phyloP scores from a whole-genome alignment of 2,888 invertebrate species.

The Ametastegia equiseti region DNA sequence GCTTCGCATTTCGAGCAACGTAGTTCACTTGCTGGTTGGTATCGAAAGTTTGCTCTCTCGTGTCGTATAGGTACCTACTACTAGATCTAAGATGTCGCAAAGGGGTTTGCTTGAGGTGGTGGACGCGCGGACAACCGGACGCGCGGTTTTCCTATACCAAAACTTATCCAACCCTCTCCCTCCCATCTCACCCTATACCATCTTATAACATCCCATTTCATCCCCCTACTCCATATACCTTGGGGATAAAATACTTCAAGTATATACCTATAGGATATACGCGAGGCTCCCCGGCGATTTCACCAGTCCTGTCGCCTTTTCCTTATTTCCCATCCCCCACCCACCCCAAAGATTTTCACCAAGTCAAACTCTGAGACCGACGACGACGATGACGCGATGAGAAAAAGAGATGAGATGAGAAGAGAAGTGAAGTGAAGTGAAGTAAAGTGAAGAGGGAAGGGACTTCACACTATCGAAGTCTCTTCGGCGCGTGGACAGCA shows the following conservation, averaged over 20 bases:
- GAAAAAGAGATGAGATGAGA: not conserved
- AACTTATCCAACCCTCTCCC: too few species aligned
- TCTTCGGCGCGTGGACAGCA: not conserved
- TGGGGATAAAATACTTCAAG: constrained; percentile 22
- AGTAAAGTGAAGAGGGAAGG: not conserved
- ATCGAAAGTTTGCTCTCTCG: not conserved
- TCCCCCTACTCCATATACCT: not conserved
- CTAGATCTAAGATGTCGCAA: too few species aligned
- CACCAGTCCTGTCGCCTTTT: too few species aligned
- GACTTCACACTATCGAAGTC: not conserved
- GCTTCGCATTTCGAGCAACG: not conserved
- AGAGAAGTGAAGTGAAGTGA: too few species aligned
- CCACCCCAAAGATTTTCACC: not conserved
- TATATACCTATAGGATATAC: constrained; percentile 18
- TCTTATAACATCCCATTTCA: too few species aligned
- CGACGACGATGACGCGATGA: too few species aligned
- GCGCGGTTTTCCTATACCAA: constrained; percentile 8
- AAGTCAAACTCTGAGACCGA: constrained; percentile 4
- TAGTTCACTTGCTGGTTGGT: not conserved
- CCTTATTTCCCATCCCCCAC: too few species aligned
- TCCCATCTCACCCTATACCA: too few species aligned
- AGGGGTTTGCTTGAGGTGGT: too few species aligned
- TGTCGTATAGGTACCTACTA: not conserved
- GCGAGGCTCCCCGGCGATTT: constrained; percentile 21
- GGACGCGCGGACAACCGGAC: constrained; percentile 13